These are phyloP conservation scores for Tetragonisca angustula DNA, from an alignment of 2,888 invertebrate species.

Conservation along the genomic window DNA sequence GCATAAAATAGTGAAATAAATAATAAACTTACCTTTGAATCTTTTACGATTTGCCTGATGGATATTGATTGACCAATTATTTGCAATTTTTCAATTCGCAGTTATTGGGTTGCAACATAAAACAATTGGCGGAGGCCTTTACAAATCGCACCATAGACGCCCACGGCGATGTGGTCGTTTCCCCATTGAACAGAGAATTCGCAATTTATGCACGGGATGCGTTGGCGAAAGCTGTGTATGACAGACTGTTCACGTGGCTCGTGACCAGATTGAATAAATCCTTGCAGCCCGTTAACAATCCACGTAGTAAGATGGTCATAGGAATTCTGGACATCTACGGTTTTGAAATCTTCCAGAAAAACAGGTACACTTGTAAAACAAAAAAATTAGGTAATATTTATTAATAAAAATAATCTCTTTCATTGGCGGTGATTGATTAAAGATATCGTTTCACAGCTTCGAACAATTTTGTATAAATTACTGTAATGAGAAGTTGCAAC, in stretches of 20 bases:
- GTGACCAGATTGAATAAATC: conserved; percentile 92
- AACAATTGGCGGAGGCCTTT: conserved; percentile 89
- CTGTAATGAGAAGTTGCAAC: conserved; percentile 97
- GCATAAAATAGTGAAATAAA: background rate
- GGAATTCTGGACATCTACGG: conserved; percentile 97
- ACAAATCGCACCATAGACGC: conserved; percentile 95
- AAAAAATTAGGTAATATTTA: background rate
- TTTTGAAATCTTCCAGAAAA: conserved; percentile 96
- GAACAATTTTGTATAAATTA: conserved; percentile 98
- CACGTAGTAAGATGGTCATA: conserved; percentile 89
- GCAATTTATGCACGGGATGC: conserved; percentile 95
- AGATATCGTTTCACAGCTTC: conserved; percentile 86
- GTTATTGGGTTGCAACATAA: conserved; percentile 90
- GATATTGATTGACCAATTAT: background rate
- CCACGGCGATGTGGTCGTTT: conserved; percentile 92
- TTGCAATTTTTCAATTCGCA: conserved; percentile 78
- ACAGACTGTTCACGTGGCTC: conserved; percentile 95
- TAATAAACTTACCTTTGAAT: no score
- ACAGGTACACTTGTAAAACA: conserved; percentile 91
- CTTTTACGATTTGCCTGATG: background rate
- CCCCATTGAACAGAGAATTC: conserved; percentile 92
- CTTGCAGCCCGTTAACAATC: conserved; percentile 86
- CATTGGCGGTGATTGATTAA: background rate
- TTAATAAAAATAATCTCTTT: background rate
- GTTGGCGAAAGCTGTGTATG: conserved; percentile 95